Conservation (phyloP, 64 coral and sea anemone species). For the Pachyseris speciosa region DNA sequence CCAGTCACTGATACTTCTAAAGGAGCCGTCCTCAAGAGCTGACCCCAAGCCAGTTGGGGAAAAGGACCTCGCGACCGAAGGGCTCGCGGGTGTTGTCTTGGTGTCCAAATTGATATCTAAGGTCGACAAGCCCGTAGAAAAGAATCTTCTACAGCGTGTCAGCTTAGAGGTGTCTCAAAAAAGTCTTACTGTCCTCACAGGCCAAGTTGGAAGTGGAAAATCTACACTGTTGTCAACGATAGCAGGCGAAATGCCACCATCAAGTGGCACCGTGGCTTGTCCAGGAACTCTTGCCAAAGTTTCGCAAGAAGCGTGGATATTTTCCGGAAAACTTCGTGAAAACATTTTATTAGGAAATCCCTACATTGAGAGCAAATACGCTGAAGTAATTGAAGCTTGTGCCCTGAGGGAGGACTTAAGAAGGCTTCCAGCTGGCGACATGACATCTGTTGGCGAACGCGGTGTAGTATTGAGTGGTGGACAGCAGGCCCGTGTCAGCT, state of each 20-base stretch:
- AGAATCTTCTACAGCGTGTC: neutral
- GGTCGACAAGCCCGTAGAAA: too few species aligned
- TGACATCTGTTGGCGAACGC: constrained; percentile 37
- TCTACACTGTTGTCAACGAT: constrained; percentile 52
- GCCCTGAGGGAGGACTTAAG: constrained; percentile 13
- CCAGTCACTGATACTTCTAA: too few species aligned
- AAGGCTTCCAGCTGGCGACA: constrained; percentile 16
- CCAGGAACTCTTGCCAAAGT: constrained; percentile 32
- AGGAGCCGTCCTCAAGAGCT: too few species aligned
- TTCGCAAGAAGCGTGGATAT: constrained; percentile 40
- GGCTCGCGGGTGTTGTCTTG: neutral
- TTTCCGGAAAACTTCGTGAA: constrained; percentile 56
- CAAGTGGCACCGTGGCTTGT: neutral
- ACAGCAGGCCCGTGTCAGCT: constrained; percentile 49
- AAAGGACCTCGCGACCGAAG: too few species aligned
- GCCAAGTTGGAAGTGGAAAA: constrained; percentile 59
- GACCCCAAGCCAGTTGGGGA: too few species aligned
- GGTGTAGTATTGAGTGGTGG: constrained; percentile 58
- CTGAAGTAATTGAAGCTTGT: constrained; percentile 29
- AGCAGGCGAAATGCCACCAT: constrained; percentile 27
- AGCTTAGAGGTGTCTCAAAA: neutral
- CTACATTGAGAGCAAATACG: constrained; percentile 1
- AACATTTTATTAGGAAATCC: constrained; percentile 45
- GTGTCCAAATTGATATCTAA: constrained; percentile 3
- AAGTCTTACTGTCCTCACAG: constrained; percentile 22